Evolutionary conservation across 2,797 vertebrate species (phyloP), one percentile per base, ranked within the genome.

Genomic region (Loriculus beryllinus): DNA sequence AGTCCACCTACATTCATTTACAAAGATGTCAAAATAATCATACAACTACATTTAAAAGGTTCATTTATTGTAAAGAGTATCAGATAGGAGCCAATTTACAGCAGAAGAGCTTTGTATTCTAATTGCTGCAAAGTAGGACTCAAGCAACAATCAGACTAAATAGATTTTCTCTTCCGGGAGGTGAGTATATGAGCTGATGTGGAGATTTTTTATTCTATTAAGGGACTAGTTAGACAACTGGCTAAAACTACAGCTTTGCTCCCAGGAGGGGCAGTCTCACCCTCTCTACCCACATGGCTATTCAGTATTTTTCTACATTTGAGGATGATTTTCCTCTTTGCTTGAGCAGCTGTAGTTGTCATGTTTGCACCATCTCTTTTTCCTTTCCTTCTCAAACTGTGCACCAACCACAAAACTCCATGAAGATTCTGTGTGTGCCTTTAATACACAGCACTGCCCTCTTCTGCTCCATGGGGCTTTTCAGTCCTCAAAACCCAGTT

Each of bases 1-100:
- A 74, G 79, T 86, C 28, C 80, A 94, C 74, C 80, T 65, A 62
- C 56, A 91, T 79, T 7, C 49, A 56, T 86, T 94, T 78, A 51
- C 52, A 82, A 82, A 91, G 26, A 19, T 52, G 74, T 76, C 67
- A 93, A 93, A 95, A 90, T 62, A 82, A 95, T 76, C 57, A 89
- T 31, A 64, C 39, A 83, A 67, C 70, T 92, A 65, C 28, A 21
- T 33, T 57, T 48, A 42, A 65, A 75, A 93, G 18, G 14, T 69
- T 81, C 29, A 18, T 92, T 94, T 82, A 9, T 57, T 86, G 67
- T 23, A 86, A 40, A 90, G 57, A 57, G 16, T 48, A 10, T 62
- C 64, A 69, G 79, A 63, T 51, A 93, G 35, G 49, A 90, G 71
- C 7, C 68, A 91, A 54, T 95, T 96, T 91, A 78, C 71, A 45